Evolutionary conservation across 2,113 vertebrate species (phyloP), one percentile per base, ranked within the genome.

Genomic region (Tauraco erythrolophus): DNA sequence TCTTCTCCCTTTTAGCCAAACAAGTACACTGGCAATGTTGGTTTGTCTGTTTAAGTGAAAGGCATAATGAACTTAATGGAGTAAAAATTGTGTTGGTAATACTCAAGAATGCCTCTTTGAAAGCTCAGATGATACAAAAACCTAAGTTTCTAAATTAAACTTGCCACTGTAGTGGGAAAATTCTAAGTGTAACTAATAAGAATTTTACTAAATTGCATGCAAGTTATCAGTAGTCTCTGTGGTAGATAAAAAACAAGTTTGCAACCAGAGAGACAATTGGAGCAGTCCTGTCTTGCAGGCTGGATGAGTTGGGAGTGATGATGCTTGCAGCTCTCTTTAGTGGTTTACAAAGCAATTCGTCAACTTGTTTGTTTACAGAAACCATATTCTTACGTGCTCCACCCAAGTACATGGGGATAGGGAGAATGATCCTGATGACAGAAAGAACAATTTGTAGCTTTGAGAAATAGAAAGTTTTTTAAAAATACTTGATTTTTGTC

Each of bases 311-410:
- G 24, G 7, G 46, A 94, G 19, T 56, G 30, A 57, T 75, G 24
- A 22, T 81, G 14, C 51, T 75, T 94, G 43, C 56, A 84, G 76
- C 19, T 66, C 9, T 77, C n/a, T 81, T 51, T 16, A 39, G 56
- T 68, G 30, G 64, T 57, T 95, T 62, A 45, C 35, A 92, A 50
- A 68, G 19, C 48, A 54, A n/a, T 84, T 60, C 9, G 0, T 84
- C 60, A 71, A 65, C 35, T 84, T 74, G 13, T 83, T 96, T 93
- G 43, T 86, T 92, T 92, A 80, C n/a, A 72, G 45, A 88, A 86
- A n/a, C 39, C 19, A 18, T 77, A 45, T 78, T 91, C 33, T 66
- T 74, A 19, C 0, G 1, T n/a, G 39, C 43, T 87, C 60, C 64
- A 13, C 60, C 33, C 39, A 89, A 60, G 19, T 64, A 39, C 22